Percentiles rank a stretch among this genome's conserved stretches.
Conservation (phyloP, 2,113 vertebrate genomes). For the Diphyllodes magnificus region DNA sequence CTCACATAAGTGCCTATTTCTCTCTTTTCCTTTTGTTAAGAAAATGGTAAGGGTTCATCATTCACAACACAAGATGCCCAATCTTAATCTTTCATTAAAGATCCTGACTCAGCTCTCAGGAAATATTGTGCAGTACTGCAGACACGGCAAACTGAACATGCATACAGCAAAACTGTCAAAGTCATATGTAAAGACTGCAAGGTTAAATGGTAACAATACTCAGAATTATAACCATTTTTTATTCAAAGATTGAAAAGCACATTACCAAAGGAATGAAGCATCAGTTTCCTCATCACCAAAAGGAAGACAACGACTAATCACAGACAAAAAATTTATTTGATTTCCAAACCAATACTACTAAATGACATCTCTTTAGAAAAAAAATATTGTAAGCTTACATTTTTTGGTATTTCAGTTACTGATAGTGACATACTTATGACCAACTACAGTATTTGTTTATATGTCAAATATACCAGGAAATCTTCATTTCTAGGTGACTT, state of each 20-base stretch:
- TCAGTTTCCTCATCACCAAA: not conserved
- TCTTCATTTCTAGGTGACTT: not conserved
- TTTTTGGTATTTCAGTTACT: not conserved
- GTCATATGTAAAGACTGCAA: not conserved
- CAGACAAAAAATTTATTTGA: not conserved
- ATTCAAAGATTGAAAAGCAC: not conserved
- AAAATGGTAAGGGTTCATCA: not conserved
- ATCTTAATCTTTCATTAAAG: not conserved
- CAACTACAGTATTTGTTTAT: not conserved
- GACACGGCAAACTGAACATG: not conserved
- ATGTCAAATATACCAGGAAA: not conserved
- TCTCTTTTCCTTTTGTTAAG: not conserved
- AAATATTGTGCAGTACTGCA: not conserved
- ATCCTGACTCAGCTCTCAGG: not conserved
- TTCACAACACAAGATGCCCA: not conserved
- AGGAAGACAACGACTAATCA: not conserved
- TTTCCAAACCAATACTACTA: not conserved
- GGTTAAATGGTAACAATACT: not conserved
- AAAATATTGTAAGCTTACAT: not conserved
- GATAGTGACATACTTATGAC: not conserved
- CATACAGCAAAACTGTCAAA: not conserved
- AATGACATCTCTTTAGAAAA: not conserved
- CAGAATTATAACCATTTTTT: not conserved
- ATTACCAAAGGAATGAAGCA: not conserved
- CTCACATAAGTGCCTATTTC: not conserved